phyloP scores from a whole-genome alignment of 2,888 invertebrate genomes.

The Seira ritae region DNA sequence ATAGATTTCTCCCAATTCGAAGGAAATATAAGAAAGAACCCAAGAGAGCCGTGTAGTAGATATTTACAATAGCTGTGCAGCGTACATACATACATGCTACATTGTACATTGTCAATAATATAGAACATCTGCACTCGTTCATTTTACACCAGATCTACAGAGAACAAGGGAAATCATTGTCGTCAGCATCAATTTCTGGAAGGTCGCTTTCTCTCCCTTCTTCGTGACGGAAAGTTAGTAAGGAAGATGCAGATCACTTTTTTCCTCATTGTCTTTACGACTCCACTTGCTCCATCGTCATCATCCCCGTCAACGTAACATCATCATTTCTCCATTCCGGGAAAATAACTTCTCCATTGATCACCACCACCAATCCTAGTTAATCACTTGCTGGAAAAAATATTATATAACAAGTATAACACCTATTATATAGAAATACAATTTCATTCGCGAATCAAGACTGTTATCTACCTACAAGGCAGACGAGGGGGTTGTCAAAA shows the following conservation, averaged over 20 bases:
- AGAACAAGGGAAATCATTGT: not conserved
- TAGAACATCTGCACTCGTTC: conserved; percentile 11
- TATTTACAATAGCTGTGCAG: too few relatives aligned
- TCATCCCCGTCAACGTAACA: not conserved
- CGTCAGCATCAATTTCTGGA: not conserved
- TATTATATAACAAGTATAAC: too few relatives aligned
- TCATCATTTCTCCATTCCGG: not conserved
- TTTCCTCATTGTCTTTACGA: conserved; percentile 5
- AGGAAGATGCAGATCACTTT: conserved; percentile 7
- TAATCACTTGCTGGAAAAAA: conserved; percentile 11
- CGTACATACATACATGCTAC: too few relatives aligned
- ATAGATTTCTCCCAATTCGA: not conserved
- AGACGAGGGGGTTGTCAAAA: conserved; percentile 25
- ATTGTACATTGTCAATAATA: conserved; percentile 7
- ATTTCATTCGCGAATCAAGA: too few relatives aligned
- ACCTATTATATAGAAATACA: too few relatives aligned
- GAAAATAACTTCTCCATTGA: not conserved
- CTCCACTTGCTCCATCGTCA: not conserved
- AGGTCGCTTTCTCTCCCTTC: not conserved
- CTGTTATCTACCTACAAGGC: too few relatives aligned
- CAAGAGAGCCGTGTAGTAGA: not conserved
- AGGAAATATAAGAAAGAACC: not conserved
- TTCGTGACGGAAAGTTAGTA: not conserved
- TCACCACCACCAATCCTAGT: conserved; percentile 9
- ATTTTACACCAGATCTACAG: not conserved